Conservation (phyloP, 2,113 vertebrate species). For the Ceyx margarethae region DNA sequence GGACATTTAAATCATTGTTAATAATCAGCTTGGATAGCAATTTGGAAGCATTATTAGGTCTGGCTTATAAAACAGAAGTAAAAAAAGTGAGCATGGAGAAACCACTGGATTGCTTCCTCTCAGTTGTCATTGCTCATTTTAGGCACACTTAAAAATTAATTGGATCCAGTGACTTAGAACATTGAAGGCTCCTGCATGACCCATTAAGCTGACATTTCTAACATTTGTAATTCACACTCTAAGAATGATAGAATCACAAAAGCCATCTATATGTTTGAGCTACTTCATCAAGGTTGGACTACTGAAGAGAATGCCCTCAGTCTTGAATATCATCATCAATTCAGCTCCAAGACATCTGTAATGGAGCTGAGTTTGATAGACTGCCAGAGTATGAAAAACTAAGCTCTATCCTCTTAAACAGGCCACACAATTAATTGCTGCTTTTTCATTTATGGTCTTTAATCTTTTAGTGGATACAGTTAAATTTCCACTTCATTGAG, state of each 20-base stretch:
- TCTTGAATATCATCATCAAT: conserved; percentile 64
- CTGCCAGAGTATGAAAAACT: conserved; percentile 46
- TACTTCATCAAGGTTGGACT: conserved; percentile 56
- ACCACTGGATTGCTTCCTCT: not conserved
- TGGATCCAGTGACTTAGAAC: conserved; percentile 68
- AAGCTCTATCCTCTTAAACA: conserved; percentile 45
- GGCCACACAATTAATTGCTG: conserved; percentile 67
- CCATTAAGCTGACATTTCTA: conserved; percentile 80
- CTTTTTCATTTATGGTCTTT: conserved; percentile 73
- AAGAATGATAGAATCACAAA: conserved; percentile 69
- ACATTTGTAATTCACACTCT: conserved; percentile 60
- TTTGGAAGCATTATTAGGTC: conserved; percentile 45
- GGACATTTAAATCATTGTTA: not conserved
- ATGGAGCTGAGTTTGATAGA: conserved; percentile 71
- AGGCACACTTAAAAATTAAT: conserved; percentile 68
- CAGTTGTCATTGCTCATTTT: conserved; percentile 60
- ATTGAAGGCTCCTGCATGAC: conserved; percentile 70
- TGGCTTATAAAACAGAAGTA: conserved; percentile 10
- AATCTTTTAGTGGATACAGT: conserved; percentile 70
- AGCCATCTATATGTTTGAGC: conserved; percentile 57
- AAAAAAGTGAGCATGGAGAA: conserved; percentile 2
- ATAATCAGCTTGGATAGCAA: conserved; percentile 20
- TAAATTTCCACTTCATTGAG: conserved; percentile 61
- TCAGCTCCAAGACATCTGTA: conserved; percentile 71
- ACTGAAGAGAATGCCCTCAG: conserved; percentile 29